phyloP scores from a whole-genome alignment of 2,113 vertebrate genomes.

The Nothobranchius furzeri region DNA sequence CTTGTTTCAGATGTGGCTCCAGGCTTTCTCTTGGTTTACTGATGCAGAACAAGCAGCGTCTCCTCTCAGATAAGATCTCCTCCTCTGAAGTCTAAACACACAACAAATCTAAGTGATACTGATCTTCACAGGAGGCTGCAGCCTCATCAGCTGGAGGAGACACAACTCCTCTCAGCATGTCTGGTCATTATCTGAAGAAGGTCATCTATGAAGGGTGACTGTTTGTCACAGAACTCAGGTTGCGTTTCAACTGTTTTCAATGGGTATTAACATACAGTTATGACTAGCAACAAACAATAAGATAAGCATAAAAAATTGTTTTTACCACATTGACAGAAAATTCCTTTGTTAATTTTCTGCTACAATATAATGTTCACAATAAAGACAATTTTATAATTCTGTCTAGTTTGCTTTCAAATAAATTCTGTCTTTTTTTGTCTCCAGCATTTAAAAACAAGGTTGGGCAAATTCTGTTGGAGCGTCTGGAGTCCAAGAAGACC shows the following conservation, averaged over 20 bases:
- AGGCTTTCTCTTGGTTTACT: slow-evolving; percentile 33
- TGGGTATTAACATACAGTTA: too few relatives aligned
- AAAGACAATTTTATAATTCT: background rate
- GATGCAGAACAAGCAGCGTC: slow-evolving; percentile 41
- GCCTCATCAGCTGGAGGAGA: slow-evolving; percentile 1
- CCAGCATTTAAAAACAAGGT: slow-evolving; percentile 24
- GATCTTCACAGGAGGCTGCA: slow-evolving; percentile 11
- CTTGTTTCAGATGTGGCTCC: slow-evolving; percentile 32
- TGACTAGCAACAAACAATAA: too few relatives aligned
- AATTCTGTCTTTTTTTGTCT: slow-evolving; percentile 3
- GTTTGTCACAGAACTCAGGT: too few relatives aligned
- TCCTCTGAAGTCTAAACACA: slow-evolving; percentile 63
- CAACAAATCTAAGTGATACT: slow-evolving; percentile 8
- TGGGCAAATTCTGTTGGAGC: slow-evolving; percentile 32
- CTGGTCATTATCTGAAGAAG: background rate
- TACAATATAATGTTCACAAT: background rate
- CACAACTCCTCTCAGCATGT: background rate
- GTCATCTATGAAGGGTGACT: background rate
- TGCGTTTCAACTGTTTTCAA: too few relatives aligned
- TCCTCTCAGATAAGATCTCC: slow-evolving; percentile 52
- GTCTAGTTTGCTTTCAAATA: background rate
- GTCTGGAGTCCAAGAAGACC: slow-evolving; percentile 33
- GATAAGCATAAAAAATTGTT: too few relatives aligned
- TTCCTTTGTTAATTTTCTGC: too few relatives aligned
- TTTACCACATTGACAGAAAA: too few relatives aligned